These are phyloP conservation scores for Zoanthus solanderi DNA, from an alignment of 92 coral and sea anemone species.

Conservation along the genomic window DNA sequence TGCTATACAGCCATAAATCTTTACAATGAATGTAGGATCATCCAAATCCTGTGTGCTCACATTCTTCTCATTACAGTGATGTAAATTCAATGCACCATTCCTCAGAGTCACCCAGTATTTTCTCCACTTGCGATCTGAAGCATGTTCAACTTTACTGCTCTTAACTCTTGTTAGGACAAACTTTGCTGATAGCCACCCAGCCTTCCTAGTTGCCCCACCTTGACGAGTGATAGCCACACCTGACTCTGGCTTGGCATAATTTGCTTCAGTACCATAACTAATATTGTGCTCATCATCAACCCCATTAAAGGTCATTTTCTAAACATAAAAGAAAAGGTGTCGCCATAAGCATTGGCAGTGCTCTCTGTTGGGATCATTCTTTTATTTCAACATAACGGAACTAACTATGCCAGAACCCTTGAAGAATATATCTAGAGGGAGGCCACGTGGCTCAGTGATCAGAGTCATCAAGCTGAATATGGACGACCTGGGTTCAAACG, in stretches of 20 bases:
- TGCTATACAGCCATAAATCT: conserved; percentile 94
- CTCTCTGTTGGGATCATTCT: no score
- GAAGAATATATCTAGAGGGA: no score
- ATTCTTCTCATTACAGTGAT: conserved; percentile 95
- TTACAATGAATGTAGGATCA: conserved; percentile 78
- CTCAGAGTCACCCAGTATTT: conserved; percentile 96
- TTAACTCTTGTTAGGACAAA: conserved; percentile 89
- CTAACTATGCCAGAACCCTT: no score
- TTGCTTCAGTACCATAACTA: conserved; percentile 77
- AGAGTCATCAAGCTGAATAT: no score
- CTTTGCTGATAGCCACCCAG: conserved; percentile 97
- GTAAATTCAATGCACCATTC: conserved; percentile 85
- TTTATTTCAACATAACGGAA: no score
- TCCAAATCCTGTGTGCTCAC: conserved; percentile 94
- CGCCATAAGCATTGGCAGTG: no score
- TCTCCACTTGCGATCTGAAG: conserved; percentile 94
- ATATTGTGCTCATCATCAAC: conserved; percentile 81
- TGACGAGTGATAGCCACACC: conserved; percentile 93
- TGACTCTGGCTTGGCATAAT: conserved; percentile 78
- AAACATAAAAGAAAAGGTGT: background rate
- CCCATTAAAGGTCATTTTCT: conserved; percentile 75
- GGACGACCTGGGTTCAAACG: no score
- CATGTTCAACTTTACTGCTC: conserved; percentile 80
- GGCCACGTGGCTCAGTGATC: no score
- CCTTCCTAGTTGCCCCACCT: conserved; percentile 96